phyloP scores from a whole-genome alignment of 2,797 vertebrate genomes.

The Alosa sapidissima region DNA sequence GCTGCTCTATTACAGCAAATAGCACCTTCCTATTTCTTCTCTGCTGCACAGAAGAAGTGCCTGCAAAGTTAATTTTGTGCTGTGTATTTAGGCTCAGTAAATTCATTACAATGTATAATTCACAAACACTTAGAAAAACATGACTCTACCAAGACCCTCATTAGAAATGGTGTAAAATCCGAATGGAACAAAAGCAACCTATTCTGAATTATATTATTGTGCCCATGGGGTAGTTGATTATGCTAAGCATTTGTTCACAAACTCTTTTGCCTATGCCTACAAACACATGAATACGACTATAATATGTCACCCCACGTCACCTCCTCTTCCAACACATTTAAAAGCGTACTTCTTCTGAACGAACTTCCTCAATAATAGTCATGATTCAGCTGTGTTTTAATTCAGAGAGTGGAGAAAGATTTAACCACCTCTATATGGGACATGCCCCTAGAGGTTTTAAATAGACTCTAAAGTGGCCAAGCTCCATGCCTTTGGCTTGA shows the following conservation, averaged over 20 bases:
- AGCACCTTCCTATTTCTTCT: constrained; percentile 33
- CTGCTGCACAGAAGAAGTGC: constrained; percentile 33
- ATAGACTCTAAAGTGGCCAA: constrained; percentile 21
- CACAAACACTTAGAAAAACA: constrained; percentile 62
- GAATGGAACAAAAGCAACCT: constrained; percentile 60
- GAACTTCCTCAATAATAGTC: constrained; percentile 49
- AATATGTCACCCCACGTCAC: constrained; percentile 54
- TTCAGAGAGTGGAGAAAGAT: constrained; percentile 47
- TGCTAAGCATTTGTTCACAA: constrained; percentile 56
- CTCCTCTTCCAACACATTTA: constrained; percentile 57
- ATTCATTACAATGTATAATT: constrained; percentile 61
- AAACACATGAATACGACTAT: constrained; percentile 58
- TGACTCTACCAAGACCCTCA: constrained; percentile 59
- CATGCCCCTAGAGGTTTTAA: constrained; percentile 52
- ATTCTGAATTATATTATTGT: constrained; percentile 54
- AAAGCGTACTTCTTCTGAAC: constrained; percentile 53
- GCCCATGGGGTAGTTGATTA: constrained; percentile 56
- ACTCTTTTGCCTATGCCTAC: constrained; percentile 57
- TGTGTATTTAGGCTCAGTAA: constrained; percentile 57
- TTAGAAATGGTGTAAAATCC: constrained; percentile 64
- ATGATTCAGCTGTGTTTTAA: constrained; percentile 56
- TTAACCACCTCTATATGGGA: constrained; percentile 60
- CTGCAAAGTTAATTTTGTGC: constrained; percentile 56
- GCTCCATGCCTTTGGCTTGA: neutral
- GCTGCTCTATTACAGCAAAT: constrained; percentile 50